A percentile compares a stretch with the other conserved stretches of the same genome.
These are phyloP conservation scores for Mionectes olivaceus DNA, from an alignment of 2,797 vertebrate species.

Conservation along the genomic window DNA sequence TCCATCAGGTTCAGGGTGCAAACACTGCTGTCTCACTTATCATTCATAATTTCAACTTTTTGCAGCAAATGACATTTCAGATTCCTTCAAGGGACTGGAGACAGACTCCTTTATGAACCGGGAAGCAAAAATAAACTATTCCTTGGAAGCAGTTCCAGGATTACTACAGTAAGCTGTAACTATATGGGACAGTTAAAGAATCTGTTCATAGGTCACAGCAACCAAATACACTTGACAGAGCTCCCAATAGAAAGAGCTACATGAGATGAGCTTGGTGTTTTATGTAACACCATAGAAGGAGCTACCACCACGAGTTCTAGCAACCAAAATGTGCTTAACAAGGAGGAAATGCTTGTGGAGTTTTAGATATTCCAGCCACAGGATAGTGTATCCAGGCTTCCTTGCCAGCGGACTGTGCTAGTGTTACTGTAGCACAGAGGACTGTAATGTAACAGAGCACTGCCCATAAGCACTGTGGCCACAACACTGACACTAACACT, in stretches of 20 bases:
- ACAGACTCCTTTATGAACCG: background rate
- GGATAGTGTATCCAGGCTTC: too few species aligned
- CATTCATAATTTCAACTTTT: conserved; percentile 5
- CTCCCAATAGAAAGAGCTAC: background rate
- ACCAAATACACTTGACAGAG: background rate
- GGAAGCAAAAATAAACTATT: background rate
- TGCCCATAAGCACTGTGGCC: background rate
- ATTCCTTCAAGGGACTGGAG: background rate
- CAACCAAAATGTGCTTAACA: background rate
- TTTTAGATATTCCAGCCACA: background rate
- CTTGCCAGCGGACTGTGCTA: background rate
- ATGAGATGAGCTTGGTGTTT: background rate
- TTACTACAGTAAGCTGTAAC: background rate
- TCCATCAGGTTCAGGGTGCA: background rate
- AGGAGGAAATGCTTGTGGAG: background rate
- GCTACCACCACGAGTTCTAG: background rate
- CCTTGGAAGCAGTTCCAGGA: background rate
- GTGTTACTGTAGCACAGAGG: background rate
- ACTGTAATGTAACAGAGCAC: too few species aligned
- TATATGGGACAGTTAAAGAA: background rate
- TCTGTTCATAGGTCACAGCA: background rate
- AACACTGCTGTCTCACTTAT: background rate
- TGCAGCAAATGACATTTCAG: conserved; percentile 54
- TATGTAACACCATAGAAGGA: background rate
- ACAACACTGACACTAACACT: background rate